phyloP scores from a whole-genome alignment of 1,140 invertebrate species.

The Trinorchestia longiramus region DNA sequence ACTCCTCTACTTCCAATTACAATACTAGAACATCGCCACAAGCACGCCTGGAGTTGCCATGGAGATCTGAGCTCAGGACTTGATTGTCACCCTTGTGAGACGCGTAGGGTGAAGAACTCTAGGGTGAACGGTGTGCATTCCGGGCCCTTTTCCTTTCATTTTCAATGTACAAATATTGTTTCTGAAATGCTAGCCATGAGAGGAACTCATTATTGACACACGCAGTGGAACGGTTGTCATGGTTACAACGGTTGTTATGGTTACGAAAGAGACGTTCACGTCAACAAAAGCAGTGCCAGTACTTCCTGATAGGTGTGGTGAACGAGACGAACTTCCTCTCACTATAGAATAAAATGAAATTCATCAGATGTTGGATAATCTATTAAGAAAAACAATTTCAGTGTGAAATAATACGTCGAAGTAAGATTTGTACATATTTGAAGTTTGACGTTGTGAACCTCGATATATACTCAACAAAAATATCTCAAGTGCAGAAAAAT shows the following conservation, averaged over 20 bases:
- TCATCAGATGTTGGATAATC: background rate
- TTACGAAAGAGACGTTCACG: background rate
- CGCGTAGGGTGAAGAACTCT: background rate
- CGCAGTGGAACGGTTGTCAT: background rate
- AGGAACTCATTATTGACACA: background rate
- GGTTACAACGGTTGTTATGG: background rate
- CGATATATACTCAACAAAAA: background rate
- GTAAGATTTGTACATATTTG: background rate
- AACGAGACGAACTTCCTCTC: background rate
- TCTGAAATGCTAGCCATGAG: background rate
- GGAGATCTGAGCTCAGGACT: background rate
- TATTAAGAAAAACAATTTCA: background rate
- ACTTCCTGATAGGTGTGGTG: background rate
- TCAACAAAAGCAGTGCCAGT: background rate
- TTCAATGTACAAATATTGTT: background rate
- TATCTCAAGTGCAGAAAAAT: background rate
- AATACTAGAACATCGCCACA: no score
- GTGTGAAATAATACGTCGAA: background rate
- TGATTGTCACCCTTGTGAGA: background rate
- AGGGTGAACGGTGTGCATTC: background rate
- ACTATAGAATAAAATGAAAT: background rate
- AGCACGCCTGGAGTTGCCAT: background rate
- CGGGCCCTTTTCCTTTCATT: background rate
- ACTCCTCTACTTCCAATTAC: background rate
- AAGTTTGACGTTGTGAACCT: background rate